Base-by-base conservation (phyloP, 2,797 vertebrate genomes). In the Siniperca undulata region DNA sequence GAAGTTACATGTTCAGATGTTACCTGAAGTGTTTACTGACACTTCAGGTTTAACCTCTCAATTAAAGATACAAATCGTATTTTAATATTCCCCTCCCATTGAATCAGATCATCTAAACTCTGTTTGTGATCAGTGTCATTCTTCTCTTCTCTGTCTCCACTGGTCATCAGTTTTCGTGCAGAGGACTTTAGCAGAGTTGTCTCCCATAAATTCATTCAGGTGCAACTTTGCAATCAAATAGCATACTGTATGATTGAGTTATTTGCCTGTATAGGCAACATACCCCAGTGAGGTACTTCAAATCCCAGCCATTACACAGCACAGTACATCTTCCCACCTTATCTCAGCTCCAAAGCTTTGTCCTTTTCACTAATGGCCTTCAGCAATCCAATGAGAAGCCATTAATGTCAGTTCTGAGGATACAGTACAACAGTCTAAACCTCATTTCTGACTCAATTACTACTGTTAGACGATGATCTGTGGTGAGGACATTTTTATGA, bases 311-410 rank as follows among this genome's bases (percentile, higher is more conserved):
- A 73, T 83, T 84, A 77, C 42, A 67, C 42, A 64, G 52, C 42
- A n/a, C 60, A 70, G 72, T 48, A 16, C 62, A 73, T 83, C 65
- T 71, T 78, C 69, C 64, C 68, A 60, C 52, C 67, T 69, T 83
- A 75, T 84, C 65, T 80, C 61, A 53, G 53, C 83, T 76, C 61
- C 60, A 56, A 48, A 36, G 72, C 60, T 30, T 78, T 83, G 78
- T 85, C 73, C 64, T 74, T 84, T 80, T 60, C 70, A 84, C 86
- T 86, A 87, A 90, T 83, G 80, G 83, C 80, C 82, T 88, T 86
- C 74, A 81, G 73, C 71, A 60, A 64, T 82, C 82, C 74, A 86
- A 62, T 80, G 50, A 73, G 69, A 86, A 58, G 78, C 85, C 73
- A 72, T 85, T 91, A 78, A 76, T 87, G 80, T 86, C 85, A 78